Conservation (phyloP, 1,140 invertebrate species). For the Lepidurus couesii region DNA sequence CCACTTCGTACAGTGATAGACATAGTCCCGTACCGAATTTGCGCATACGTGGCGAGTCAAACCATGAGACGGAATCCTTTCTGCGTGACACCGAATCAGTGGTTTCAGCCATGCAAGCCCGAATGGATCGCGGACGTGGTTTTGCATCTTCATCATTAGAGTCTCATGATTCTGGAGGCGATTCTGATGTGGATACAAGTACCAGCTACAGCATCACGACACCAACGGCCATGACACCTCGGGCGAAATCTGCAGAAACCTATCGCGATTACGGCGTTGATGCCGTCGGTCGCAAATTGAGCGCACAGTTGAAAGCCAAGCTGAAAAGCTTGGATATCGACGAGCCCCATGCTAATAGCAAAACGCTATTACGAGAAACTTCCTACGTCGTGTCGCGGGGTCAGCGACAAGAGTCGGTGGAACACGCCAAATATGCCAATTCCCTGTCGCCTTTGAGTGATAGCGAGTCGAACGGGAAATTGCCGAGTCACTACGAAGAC, state of each 20-base stretch:
- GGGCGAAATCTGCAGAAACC: neutral
- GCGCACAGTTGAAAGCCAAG: conserved; percentile 36
- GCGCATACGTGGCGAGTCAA: conserved; percentile 45
- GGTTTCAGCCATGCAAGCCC: conserved; percentile 49
- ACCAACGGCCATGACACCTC: conserved; percentile 22
- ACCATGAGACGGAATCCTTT: conserved; percentile 50
- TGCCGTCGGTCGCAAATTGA: conserved; percentile 27
- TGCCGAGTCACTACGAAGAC: conserved; percentile 36
- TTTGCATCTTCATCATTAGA: conserved; percentile 38
- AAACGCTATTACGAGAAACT: conserved; percentile 24
- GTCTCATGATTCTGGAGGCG: conserved; percentile 40
- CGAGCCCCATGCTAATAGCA: neutral
- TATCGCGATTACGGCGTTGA: neutral
- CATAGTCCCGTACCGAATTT: neutral
- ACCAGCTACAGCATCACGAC: conserved; percentile 38
- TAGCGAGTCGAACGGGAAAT: conserved; percentile 35
- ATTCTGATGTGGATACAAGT: conserved; percentile 42
- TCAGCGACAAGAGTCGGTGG: conserved; percentile 11
- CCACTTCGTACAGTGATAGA: conserved; percentile 3
- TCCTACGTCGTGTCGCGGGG: conserved; percentile 27
- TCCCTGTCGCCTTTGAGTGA: neutral
- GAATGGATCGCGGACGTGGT: conserved; percentile 28
- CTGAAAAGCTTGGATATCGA: conserved; percentile 34
- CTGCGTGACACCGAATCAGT: conserved; percentile 51
- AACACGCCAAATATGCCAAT: conserved; percentile 34